phyloP scores from a whole-genome alignment of 2,888 invertebrate genomes.

The Pelosia muscerda region DNA sequence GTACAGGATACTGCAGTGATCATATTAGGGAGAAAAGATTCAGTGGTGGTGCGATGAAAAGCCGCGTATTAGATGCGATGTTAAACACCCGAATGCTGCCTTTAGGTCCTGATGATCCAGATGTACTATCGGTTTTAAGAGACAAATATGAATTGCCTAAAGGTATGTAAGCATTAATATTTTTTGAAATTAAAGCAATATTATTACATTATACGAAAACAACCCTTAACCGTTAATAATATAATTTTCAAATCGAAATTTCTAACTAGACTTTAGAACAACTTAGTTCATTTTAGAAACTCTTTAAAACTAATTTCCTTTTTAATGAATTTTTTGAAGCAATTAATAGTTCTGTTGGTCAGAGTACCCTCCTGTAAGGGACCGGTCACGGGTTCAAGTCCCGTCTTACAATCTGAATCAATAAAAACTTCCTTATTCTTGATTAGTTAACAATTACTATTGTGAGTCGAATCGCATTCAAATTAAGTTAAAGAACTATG shows the following conservation, averaged over 20 bases:
- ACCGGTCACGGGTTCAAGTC: too few relatives aligned
- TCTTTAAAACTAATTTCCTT: too few relatives aligned
- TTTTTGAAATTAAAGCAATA: background rate
- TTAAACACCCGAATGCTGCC: slow-evolving; percentile 64
- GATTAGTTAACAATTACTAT: background rate
- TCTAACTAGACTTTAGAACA: too few relatives aligned
- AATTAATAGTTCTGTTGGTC: too few relatives aligned
- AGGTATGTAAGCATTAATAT: slow-evolving; percentile 69
- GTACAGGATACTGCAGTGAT: slow-evolving; percentile 58
- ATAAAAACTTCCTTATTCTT: too few relatives aligned
- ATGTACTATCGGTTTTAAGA: slow-evolving; percentile 65
- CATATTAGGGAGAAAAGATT: slow-evolving; percentile 56
- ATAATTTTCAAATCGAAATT: too few relatives aligned
- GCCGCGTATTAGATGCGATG: slow-evolving; percentile 73
- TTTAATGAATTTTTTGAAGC: too few relatives aligned
- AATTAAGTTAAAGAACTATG: background rate
- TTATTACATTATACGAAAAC: too few relatives aligned
- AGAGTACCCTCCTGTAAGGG: too few relatives aligned
- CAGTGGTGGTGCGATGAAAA: slow-evolving; percentile 48
- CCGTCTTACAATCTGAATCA: too few relatives aligned
- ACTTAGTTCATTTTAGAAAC: too few relatives aligned
- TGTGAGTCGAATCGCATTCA: background rate
- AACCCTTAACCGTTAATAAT: too few relatives aligned
- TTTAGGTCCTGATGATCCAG: slow-evolving; percentile 59
- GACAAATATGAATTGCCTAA: slow-evolving; percentile 75